Evolutionary conservation across 2,113 vertebrate genomes (phyloP).

Genomic region (Pygoscelis adeliae): DNA sequence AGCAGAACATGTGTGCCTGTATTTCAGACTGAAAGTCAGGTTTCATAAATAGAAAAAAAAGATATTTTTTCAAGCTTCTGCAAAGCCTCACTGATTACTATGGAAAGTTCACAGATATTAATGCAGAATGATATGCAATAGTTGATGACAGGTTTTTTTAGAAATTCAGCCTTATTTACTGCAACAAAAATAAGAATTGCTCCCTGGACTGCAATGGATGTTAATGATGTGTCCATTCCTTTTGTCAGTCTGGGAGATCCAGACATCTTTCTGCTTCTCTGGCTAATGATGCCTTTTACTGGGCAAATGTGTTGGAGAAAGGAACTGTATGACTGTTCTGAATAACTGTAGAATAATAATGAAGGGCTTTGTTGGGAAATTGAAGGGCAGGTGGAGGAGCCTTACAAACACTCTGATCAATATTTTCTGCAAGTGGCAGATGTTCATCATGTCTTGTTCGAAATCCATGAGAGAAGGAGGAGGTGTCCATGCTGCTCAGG

Average conservation of each 20-base stretch:
- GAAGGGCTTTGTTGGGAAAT: conserved; percentile 10
- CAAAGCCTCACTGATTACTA: not conserved
- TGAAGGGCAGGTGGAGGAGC: conserved; percentile 9
- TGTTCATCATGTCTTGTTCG: not conserved
- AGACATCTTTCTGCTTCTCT: not conserved
- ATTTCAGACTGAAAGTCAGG: not conserved
- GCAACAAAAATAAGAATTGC: not conserved
- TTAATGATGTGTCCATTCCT: not conserved
- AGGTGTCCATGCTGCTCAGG: not conserved
- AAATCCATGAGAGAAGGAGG: not conserved
- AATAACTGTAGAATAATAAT: conserved; percentile 8
- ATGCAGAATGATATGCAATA: not conserved
- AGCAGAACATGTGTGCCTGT: rapidly evolving
- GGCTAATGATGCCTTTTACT: not conserved
- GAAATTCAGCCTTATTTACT: not conserved
- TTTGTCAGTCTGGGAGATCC: not conserved
- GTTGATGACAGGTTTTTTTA: not conserved
- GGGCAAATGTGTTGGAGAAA: not conserved
- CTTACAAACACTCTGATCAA: not conserved
- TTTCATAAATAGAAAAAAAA: not conserved
- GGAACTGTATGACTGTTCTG: not conserved
- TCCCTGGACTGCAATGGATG: not conserved
- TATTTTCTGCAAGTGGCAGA: not conserved
- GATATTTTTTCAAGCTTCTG: not conserved
- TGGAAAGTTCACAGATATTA: not conserved